Base-by-base conservation (phyloP, 2,113 vertebrate genomes). In the Zeus faber region DNA sequence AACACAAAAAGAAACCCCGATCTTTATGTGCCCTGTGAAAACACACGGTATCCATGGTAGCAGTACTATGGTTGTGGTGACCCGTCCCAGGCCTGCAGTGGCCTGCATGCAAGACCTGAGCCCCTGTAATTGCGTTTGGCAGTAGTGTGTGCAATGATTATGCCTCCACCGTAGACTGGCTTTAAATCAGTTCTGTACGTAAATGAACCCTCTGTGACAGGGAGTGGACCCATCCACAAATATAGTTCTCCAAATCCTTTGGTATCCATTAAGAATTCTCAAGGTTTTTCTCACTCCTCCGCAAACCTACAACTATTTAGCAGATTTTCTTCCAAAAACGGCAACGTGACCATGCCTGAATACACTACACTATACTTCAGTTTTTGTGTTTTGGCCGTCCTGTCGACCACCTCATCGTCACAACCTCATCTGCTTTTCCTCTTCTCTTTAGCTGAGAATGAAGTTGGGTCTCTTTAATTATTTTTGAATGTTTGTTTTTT, bases 51-150 rank as follows among this genome's bases (percentile, higher is more conserved):
- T 23, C 55, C 39, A 23, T 47, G 41, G 43, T 8, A 46, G 29
- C 43, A 45, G 41, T 46, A 41, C 24, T 25, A 27, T 44, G 41
- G 49, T 24, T 58, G 21, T 56, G 46, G 48, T 61, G 54, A 53
- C 59, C 49, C 55, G 46, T 25, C 37, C 47, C 52, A 51, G 22
- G 49, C 62, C 35, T 20, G 11, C 26, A 39, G 22, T 49, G 0
- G 3, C 40, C 45, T 31, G 25, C 20, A 23, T 3, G 29, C 24
- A 39, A 51, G 23, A 27, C 45, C 25, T 46, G 40, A 67, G 14
- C 43, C 21, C 43, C 59, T 67, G 26, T 71, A 70, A 74, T 67
- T 54, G 47, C 41, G 59, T 70, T 64, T 66, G 48, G 68, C 54
- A 64, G 23, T 16, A 33, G 35, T 27, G 47, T 47, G 25, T 49